Conservation (phyloP, 2,113 vertebrate genomes). For the Abramis brama region DNA sequence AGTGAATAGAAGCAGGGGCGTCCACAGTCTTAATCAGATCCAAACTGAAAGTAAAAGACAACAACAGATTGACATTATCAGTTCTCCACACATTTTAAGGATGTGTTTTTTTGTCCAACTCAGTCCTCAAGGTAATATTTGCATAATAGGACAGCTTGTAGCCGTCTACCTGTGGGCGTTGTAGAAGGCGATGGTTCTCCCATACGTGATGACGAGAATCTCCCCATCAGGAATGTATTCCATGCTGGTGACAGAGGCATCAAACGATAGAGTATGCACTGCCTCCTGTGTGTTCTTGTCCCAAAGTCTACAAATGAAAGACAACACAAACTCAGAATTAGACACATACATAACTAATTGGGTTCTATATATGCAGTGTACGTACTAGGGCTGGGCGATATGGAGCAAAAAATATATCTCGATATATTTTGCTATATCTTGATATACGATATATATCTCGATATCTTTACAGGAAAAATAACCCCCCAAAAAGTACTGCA, state of each 20-base stretch:
- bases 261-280: constrained; percentile 88
- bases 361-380: background rate
- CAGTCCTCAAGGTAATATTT: background rate
- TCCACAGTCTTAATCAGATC: constrained; percentile 95
- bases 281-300: constrained; percentile 87
- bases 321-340: background rate
- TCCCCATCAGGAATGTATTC: constrained; percentile 93
- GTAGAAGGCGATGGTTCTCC: constrained; percentile 93
- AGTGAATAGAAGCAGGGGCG: constrained; percentile 93
- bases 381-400: too few species aligned
- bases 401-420: too few species aligned
- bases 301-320: constrained; percentile 83
- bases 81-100: background rate
- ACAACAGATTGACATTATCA: background rate
- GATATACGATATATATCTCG: too few species aligned
- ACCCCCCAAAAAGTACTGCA: too few species aligned
- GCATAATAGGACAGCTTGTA: background rate
- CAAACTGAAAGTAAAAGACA: constrained; percentile 73
- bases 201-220: constrained; percentile 92
- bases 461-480: too few species aligned
- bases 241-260: constrained; percentile 94
- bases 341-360: background rate
- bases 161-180: constrained; percentile 85
- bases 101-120: background rate
- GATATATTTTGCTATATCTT: too few species aligned